Conservation (phyloP, 2,888 invertebrate species). For the Zaprionus obscuricornis region DNA sequence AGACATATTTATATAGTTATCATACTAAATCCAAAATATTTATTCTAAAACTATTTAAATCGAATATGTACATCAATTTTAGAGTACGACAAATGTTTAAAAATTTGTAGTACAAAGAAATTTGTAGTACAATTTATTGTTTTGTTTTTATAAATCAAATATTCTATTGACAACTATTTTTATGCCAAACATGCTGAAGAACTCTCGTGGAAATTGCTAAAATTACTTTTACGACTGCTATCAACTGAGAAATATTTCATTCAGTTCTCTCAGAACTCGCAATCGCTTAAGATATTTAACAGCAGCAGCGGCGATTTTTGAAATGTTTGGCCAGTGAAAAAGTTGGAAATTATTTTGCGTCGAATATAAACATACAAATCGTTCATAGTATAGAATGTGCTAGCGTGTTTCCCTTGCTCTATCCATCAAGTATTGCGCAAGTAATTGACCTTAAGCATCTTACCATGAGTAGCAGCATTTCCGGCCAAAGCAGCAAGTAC, state of each 20-base stretch:
- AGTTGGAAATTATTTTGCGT: constrained; percentile 47
- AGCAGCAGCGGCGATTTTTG: constrained; percentile 24
- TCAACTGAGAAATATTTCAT: constrained; percentile 20
- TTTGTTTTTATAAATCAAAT: neutral
- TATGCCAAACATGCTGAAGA: too few species aligned
- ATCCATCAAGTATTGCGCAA: constrained; percentile 60
- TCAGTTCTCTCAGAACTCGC: constrained; percentile 49
- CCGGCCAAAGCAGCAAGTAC: constrained; percentile 79
- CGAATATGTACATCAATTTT: too few species aligned
- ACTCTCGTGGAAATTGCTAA: constrained; percentile 42
- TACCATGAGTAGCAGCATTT: constrained; percentile 77
- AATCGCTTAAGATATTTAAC: constrained; percentile 31
- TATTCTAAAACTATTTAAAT: too few species aligned
- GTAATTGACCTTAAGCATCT: constrained; percentile 27
- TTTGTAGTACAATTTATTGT: too few species aligned
- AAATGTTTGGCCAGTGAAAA: constrained; percentile 56
- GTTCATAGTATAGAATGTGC: too few species aligned
- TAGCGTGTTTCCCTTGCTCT: constrained; percentile 19
- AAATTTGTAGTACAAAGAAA: too few species aligned
- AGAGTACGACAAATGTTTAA: too few species aligned
- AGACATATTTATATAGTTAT: too few species aligned
- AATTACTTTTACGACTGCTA: constrained; percentile 67
- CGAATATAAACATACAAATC: constrained; percentile 43
- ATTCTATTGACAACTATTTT: neutral
- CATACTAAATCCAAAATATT: too few species aligned